These are phyloP conservation scores for Thrips palmi DNA, from an alignment of 1,140 invertebrate species.

Conservation along the genomic window DNA sequence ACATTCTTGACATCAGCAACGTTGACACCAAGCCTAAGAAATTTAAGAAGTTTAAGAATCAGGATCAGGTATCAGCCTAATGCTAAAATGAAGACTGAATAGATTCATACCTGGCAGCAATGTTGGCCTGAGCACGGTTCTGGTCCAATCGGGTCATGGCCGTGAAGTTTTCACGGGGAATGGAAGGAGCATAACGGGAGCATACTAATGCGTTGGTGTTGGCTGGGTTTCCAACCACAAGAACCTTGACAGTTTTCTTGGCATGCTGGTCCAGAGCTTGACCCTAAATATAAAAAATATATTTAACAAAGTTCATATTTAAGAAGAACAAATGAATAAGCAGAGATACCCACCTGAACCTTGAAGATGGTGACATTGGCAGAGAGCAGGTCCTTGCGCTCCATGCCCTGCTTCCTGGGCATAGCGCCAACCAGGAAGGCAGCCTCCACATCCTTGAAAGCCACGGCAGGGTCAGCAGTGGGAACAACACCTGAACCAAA, in stretches of 20 bases:
- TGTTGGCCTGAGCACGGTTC: constrained; percentile 79
- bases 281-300: constrained; percentile 30
- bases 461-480: constrained; percentile 70
- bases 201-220: constrained; percentile 98
- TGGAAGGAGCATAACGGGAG: constrained; percentile 91
- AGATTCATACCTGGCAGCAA: constrained; percentile 38
- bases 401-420: constrained; percentile 98
- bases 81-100: constrained; percentile 8
- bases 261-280: constrained; percentile 83
- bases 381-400: constrained; percentile 85
- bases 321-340: constrained; percentile 3
- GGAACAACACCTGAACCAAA: constrained; percentile 49
- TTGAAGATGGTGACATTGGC: constrained; percentile 99
- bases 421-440: constrained; percentile 98
- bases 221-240: constrained; percentile 98
- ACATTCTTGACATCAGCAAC: constrained; percentile 44
- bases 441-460: constrained; percentile 90
- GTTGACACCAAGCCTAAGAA: constrained; percentile 12
- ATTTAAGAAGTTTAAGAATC: neutral
- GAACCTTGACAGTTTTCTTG: constrained; percentile 85
- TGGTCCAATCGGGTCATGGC: constrained; percentile 98
- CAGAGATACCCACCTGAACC: constrained; percentile 33
- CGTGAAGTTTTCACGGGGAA: constrained; percentile 91
- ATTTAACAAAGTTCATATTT: neutral
- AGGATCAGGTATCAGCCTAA: constrained; percentile 3